Conservation (phyloP, 2,113 vertebrate species). For the Speoplatyrhinus poulsoni region DNA sequence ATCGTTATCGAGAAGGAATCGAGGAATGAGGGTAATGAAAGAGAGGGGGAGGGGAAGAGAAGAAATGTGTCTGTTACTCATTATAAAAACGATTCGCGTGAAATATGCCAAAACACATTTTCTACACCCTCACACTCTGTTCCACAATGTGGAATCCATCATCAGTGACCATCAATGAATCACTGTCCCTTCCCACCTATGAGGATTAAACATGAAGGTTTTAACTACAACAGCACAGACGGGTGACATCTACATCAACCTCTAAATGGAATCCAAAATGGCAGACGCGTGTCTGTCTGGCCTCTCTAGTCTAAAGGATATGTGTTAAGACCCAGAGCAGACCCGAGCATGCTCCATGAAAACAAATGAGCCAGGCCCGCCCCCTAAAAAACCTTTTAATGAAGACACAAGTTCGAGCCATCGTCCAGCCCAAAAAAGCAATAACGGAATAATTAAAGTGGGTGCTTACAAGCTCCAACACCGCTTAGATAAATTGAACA, state of each 20-base stretch:
- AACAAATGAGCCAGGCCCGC: not conserved
- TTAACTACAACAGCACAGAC: too few species aligned
- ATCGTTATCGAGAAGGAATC: not conserved
- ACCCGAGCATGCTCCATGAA: too few species aligned
- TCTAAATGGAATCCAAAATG: not conserved
- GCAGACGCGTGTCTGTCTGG: not conserved
- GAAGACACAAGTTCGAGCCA: slow-evolving; percentile 55
- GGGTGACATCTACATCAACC: not conserved
- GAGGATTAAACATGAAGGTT: too few species aligned
- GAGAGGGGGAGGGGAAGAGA: not conserved
- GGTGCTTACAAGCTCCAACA: slow-evolving; percentile 25
- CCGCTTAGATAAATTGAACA: slow-evolving; percentile 49
- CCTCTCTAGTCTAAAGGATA: too few species aligned
- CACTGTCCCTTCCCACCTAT: too few species aligned
- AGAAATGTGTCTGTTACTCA: not conserved
- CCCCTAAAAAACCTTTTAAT: slow-evolving; percentile 34
- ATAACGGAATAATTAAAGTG: slow-evolving; percentile 66
- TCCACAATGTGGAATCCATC: not conserved
- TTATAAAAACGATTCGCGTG: slow-evolving; percentile 5
- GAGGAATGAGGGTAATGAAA: not conserved
- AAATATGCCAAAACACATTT: slow-evolving; percentile 1
- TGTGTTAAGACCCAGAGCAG: too few species aligned
- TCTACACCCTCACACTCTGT: not conserved
- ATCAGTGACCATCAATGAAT: too few species aligned
- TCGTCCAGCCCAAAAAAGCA: slow-evolving; percentile 35